phyloP scores from a whole-genome alignment of 2,113 vertebrate genomes.

The Muntiacus reevesi region DNA sequence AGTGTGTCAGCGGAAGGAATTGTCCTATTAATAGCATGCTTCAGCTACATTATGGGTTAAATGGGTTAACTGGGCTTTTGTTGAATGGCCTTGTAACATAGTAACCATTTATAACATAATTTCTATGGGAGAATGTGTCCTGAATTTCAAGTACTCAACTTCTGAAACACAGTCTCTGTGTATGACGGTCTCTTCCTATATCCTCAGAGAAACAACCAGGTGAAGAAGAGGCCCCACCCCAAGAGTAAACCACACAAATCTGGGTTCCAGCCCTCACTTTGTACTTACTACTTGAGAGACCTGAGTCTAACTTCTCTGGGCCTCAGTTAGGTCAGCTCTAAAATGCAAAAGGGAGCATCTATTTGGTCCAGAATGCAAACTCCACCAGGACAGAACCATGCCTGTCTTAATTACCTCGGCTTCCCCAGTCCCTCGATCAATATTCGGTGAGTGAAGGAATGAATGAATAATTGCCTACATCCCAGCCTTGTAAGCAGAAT shows the following conservation, averaged over 20 bases:
- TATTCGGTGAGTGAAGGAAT: not conserved
- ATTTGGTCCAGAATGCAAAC: constrained; percentile 18
- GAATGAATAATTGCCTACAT: constrained; percentile 43
- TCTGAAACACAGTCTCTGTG: not conserved
- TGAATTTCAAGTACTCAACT: constrained; percentile 50
- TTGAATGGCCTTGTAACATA: constrained; percentile 51
- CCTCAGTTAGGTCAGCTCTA: not conserved
- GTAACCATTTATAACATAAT: constrained; percentile 69
- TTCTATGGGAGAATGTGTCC: constrained; percentile 35
- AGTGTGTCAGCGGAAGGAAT: not conserved
- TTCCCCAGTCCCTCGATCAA: not conserved
- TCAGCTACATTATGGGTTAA: constrained; percentile 59
- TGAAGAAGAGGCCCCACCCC: not conserved
- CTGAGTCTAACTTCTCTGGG: not conserved
- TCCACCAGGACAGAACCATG: not conserved
- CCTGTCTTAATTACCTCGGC: not conserved
- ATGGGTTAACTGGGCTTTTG: constrained; percentile 67
- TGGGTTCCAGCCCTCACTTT: not conserved
- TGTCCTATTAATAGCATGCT: constrained; percentile 37
- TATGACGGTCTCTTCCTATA: not conserved
- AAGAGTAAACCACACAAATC: not conserved
- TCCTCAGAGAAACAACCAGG: not conserved
- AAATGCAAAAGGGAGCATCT: not conserved
- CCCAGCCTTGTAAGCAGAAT: constrained; percentile 39
- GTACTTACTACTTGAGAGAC: not conserved